Evolutionary conservation across 2,797 vertebrate species (phyloP).

Genomic region (Vireo griseus): DNA sequence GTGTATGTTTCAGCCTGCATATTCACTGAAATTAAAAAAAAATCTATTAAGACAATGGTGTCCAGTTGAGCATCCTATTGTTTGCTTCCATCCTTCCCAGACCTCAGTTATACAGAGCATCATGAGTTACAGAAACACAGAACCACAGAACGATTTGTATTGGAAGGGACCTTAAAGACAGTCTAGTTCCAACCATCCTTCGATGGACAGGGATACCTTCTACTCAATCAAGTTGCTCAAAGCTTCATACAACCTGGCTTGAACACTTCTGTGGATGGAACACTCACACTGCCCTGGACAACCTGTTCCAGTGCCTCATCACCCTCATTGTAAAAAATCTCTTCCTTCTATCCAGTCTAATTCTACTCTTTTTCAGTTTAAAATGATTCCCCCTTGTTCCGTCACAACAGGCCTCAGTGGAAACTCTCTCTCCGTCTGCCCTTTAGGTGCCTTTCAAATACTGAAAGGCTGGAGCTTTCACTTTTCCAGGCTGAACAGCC

Average conservation of each 20-base stretch:
- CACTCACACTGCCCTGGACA: not conserved
- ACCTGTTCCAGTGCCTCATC: not conserved
- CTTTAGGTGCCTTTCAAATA: not conserved
- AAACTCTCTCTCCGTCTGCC: not conserved
- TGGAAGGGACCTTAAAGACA: not conserved
- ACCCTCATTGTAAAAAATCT: not conserved
- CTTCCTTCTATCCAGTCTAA: not conserved
- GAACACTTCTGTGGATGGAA: not conserved
- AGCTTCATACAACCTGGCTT: not conserved
- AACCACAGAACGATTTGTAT: not conserved
- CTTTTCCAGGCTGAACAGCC: not conserved
- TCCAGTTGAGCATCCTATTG: not conserved
- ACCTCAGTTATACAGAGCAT: not conserved
- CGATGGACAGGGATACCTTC: not conserved
- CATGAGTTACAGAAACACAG: not conserved
- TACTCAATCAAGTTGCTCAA: not conserved
- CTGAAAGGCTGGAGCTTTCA: not conserved
- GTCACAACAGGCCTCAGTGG: not conserved
- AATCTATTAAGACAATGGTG: not conserved
- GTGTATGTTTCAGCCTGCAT: not conserved
- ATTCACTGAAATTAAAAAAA: not conserved
- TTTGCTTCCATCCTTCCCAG: not conserved
- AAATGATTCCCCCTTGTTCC: not conserved
- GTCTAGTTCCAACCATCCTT: rapidly evolving
- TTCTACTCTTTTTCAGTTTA: not conserved